Conservation (phyloP, 2,797 vertebrate species). For the Pangasius krempfi region DNA sequence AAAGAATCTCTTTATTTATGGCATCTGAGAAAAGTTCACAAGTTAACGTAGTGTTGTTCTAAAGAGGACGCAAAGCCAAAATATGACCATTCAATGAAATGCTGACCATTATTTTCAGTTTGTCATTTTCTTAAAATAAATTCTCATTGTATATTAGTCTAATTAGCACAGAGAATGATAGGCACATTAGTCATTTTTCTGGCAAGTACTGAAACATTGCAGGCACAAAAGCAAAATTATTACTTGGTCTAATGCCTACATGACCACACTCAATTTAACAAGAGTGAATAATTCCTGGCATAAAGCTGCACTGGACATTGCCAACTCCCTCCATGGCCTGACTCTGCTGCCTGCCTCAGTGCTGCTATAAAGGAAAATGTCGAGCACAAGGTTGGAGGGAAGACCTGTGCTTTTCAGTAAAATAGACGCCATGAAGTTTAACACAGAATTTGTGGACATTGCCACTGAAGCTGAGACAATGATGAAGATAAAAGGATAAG, state of each 20-base stretch:
- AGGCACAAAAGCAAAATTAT: constrained; percentile 13
- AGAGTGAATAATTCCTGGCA: constrained; percentile 21
- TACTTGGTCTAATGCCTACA: constrained; percentile 16
- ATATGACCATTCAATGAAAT: not conserved
- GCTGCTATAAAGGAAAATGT: constrained; percentile 3
- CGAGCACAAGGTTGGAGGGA: not conserved
- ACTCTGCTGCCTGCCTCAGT: constrained; percentile 10
- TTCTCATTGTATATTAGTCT: not conserved
- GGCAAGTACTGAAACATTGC: not conserved
- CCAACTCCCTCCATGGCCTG: constrained; percentile 12
- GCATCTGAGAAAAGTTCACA: not conserved
- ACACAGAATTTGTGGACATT: constrained; percentile 15
- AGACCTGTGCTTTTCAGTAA: not conserved
- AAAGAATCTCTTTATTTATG: not conserved
- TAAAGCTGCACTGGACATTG: not conserved
- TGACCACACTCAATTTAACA: constrained; percentile 24
- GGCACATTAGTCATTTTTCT: not conserved
- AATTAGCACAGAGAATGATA: not conserved
- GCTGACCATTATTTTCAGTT: not conserved
- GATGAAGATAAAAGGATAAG: constrained; percentile 22
- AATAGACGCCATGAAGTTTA: constrained; percentile 17
- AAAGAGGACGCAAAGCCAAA: not conserved
- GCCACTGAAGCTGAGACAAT: constrained; percentile 15
- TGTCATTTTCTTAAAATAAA: not conserved
- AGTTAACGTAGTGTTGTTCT: not conserved